Percentiles rank a stretch among this genome's conserved stretches.
phyloP scores from a whole-genome alignment of 1,140 invertebrate species.

The Portunus trituberculatus region DNA sequence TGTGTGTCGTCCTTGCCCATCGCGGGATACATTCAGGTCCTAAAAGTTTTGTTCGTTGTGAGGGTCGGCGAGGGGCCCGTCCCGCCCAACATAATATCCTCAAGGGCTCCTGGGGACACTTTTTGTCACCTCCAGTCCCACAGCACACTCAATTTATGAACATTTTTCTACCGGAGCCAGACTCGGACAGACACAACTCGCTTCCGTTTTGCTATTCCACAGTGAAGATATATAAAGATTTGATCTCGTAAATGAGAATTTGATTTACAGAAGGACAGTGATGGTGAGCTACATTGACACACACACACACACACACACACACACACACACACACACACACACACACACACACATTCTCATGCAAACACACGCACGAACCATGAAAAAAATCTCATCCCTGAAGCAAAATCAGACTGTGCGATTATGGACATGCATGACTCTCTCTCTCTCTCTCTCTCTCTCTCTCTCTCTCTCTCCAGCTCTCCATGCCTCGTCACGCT shows the following conservation, averaged over 20 bases:
- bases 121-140: constrained; percentile 47
- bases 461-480: too few relatives aligned
- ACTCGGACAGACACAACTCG: not conserved
- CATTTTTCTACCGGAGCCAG: not conserved
- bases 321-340: constrained; percentile 18
- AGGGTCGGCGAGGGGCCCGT: not conserved
- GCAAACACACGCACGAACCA: not conserved
- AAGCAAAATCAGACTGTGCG: not conserved
- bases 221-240: not conserved
- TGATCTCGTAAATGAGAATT: too few relatives aligned
- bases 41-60: constrained; percentile 8
- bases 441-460: not conserved
- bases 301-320: not conserved
- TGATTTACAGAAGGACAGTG: too few relatives aligned
- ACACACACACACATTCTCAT: not conserved
- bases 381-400: not conserved
- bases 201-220: not conserved
- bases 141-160: constrained; percentile 35
- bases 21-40: not conserved
- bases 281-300: too few relatives aligned
- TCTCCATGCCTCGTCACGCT: not conserved
- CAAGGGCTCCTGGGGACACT: constrained; percentile 34
- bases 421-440: not conserved
- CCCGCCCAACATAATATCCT: constrained; percentile 40
- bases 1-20: not conserved